These are phyloP conservation scores for Eretmocerus hayati DNA, from an alignment of 2,888 invertebrate genomes.

Conservation along the genomic window DNA sequence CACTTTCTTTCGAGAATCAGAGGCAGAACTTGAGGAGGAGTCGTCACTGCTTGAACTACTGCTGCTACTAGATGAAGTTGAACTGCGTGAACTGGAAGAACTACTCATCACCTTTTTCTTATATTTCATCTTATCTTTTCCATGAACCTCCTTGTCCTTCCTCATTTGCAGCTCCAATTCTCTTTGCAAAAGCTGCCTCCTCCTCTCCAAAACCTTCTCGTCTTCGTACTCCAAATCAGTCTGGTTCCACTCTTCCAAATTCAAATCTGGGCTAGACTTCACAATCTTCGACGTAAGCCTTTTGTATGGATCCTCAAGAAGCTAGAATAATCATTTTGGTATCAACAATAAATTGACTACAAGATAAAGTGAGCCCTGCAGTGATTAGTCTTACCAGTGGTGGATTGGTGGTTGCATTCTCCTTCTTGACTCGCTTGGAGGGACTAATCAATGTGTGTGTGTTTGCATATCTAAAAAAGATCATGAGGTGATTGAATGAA, in stretches of 20 bases:
- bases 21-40: slow-evolving; percentile 55
- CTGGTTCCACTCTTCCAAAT: slow-evolving; percentile 72
- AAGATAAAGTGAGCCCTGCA: not conserved
- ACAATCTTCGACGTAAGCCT: slow-evolving; percentile 60
- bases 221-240: slow-evolving; percentile 74
- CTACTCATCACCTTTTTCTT: slow-evolving; percentile 60
- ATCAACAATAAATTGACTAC: not conserved
- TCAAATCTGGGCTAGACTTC: slow-evolving; percentile 56
- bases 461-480: slow-evolving; percentile 52
- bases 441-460: slow-evolving; percentile 71
- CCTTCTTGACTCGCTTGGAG: slow-evolving; percentile 67
- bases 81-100: slow-evolving; percentile 61
- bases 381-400: slow-evolving; percentile 34
- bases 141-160: slow-evolving; percentile 65
- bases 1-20: slow-evolving; percentile 52
- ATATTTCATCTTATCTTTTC: slow-evolving; percentile 58
- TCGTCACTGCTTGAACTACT: slow-evolving; percentile 60
- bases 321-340: slow-evolving; percentile 26
- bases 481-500: too few species aligned
- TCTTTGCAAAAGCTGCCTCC: slow-evolving; percentile 66
- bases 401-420: slow-evolving; percentile 45
- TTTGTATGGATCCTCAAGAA: slow-evolving; percentile 59
- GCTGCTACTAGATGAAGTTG: slow-evolving; percentile 57
- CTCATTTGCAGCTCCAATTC: slow-evolving; percentile 73
- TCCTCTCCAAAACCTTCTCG: slow-evolving; percentile 70